Evolutionary conservation across 2,113 vertebrate species (phyloP).

Genomic region (Apteryx owenii): DNA sequence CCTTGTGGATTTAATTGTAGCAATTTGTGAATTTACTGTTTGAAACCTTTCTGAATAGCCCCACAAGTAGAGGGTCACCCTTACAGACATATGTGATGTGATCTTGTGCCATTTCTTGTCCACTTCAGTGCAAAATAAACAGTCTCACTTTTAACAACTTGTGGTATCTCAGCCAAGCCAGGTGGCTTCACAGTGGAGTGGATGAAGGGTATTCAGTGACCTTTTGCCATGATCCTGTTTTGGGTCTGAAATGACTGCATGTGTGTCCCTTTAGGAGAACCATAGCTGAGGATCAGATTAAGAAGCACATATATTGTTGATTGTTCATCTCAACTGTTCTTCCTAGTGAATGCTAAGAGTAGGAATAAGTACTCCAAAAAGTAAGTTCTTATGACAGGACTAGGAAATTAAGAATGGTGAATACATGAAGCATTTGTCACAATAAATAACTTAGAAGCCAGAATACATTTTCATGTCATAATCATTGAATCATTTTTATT

Average conservation of each 20-base stretch:
- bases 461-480: conserved; percentile 17
- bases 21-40: background rate
- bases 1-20: background rate
- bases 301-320: background rate
- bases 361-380: background rate
- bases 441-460: conserved; percentile 10
- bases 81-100: rapidly evolving
- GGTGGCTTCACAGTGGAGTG: background rate
- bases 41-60: background rate
- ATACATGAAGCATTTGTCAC: conserved; percentile 24
- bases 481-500: conserved; percentile 63
- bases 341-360: background rate
- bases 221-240: background rate
- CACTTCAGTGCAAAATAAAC: background rate
- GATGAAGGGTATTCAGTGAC: background rate
- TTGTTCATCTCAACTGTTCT: background rate
- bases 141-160: background rate
- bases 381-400: background rate
- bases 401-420: background rate
- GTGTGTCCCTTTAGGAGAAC: background rate
- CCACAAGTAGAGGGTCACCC: background rate
- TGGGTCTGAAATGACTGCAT: background rate
- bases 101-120: background rate
- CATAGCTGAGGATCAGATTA: background rate
- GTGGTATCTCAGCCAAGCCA: background rate